Conservation (phyloP, 2,113 vertebrate species). For the Engraulis encrasicolus region DNA sequence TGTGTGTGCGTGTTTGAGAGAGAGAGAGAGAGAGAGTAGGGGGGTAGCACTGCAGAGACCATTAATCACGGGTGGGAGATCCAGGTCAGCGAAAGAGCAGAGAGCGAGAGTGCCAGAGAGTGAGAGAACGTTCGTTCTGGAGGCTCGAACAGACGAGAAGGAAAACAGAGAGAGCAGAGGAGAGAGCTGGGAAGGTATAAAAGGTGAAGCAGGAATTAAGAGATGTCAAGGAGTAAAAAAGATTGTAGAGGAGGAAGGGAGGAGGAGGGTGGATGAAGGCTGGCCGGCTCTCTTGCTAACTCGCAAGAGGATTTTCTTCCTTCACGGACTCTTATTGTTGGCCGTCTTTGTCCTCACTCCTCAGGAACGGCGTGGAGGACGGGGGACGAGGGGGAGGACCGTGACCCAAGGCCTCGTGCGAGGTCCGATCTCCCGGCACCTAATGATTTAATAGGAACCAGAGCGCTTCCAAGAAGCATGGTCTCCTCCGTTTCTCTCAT, state of each 20-base stretch:
- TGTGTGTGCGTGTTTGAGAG: no score
- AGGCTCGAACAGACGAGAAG: not conserved
- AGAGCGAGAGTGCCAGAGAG: not conserved
- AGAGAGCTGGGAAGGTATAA: constrained; percentile 5
- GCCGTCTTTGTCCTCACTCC: not conserved
- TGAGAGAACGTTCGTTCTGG: not conserved
- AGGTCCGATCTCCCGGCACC: not conserved
- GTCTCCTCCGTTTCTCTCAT: constrained; percentile 22
- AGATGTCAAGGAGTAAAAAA: constrained; percentile 7
- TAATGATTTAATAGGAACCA: constrained; percentile 21
- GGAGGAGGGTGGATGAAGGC: not conserved
- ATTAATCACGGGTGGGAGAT: constrained; percentile 55
- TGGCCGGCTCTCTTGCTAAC: not conserved
- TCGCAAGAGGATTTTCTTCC: not conserved
- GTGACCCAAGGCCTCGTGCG: not conserved
- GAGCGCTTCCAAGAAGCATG: not conserved
- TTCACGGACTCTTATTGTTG: constrained; percentile 5
- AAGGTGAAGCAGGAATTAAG: constrained; percentile 2
- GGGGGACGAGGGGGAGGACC: not conserved
- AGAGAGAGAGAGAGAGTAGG: no score
- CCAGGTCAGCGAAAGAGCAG: constrained; percentile 41
- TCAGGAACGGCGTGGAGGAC: not conserved
- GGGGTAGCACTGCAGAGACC: constrained; percentile 46
- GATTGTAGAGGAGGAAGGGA: not conserved
- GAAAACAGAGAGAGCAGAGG: constrained; percentile 7